Evolutionary conservation across 2,113 vertebrate genomes (phyloP).

Genomic region (Anoura caudifer): DNA sequence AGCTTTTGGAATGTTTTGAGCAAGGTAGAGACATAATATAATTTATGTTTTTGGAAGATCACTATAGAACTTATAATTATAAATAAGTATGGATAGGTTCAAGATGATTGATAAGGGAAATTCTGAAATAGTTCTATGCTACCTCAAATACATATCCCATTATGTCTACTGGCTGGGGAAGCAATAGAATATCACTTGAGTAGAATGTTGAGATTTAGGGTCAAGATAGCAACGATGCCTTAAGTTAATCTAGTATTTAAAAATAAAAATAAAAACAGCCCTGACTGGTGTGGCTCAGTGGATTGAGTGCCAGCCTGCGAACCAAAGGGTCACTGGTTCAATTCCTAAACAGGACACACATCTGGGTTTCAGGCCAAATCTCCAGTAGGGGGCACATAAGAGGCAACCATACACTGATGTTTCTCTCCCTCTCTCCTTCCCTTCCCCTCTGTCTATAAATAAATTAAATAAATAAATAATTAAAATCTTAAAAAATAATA

Average conservation of each 20-base stretch:
- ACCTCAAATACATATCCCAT: constrained; percentile 38
- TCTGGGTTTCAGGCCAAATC: too few relatives aligned
- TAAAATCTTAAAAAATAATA: not conserved
- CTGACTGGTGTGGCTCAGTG: too few relatives aligned
- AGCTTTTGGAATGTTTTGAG: not conserved
- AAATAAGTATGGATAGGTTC: not conserved
- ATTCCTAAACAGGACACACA: too few relatives aligned
- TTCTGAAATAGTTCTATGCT: not conserved
- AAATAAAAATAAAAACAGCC: too few relatives aligned
- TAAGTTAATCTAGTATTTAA: not conserved
- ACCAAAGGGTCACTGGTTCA: too few relatives aligned
- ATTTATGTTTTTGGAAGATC: not conserved
- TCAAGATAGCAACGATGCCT: not conserved
- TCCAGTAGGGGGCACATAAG: too few relatives aligned
- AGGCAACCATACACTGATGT: too few relatives aligned
- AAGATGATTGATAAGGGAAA: not conserved
- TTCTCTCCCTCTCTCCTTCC: too few relatives aligned
- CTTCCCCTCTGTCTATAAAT: too few relatives aligned
- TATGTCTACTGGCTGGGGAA: constrained; percentile 40
- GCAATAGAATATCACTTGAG: constrained; percentile 29
- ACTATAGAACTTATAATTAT: not conserved
- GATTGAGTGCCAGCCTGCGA: too few relatives aligned
- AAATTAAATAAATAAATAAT: too few relatives aligned
- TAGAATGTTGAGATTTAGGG: not conserved
- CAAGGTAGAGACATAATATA: not conserved